Evolutionary conservation across 2,113 vertebrate species (phyloP), one percentile per base, ranked within the genome.

Genomic region (Regulus satrapa): DNA sequence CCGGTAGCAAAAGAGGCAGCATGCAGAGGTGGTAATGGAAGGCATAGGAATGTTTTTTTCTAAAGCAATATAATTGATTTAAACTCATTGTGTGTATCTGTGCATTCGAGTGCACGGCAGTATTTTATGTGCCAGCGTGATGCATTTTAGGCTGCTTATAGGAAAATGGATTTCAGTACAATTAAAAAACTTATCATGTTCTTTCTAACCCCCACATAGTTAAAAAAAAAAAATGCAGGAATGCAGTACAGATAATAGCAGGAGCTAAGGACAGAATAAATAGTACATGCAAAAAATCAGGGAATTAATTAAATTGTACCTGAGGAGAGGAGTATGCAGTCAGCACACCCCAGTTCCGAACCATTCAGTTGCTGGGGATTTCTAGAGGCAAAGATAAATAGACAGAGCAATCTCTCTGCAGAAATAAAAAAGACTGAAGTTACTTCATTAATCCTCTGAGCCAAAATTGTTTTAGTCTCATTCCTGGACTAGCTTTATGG

Each of bases 381-480:
- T 96, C 82, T 93, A 77, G 36, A 88, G 48, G 75, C 52, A 92
- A 73, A 28, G 15, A 59, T 17, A 31, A 24, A 82, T 46, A 92
- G 40, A 81, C 31, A 75, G 48, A 91, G 26, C 28, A 76, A 49
- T 85, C 66, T 91, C 80, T 82, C 52, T 87, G 46, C 54, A 85
- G 46, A 85, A 89, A 51, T 5, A 73, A 84, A 89, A 85, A 52
- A 75, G 13, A 54, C 71, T 80, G 62, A 93, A 95, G 51, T 88
- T 82, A 67, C 58, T 95, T 62, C 51, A 46, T 7, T 5, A 92
- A 89, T 29, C n/a, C 71, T 89, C 34, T 85, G 77, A 91, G 81
- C 74, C 74, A 96, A 88, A 85, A 75, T 84, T 95, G 92, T 93
- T 96, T 96, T 83, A 86, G 89, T 86, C 56, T 92, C 20, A 68